These are phyloP conservation scores for Erethizon dorsatum DNA, from an alignment of 2,797 vertebrate species.

Conservation along the genomic window DNA sequence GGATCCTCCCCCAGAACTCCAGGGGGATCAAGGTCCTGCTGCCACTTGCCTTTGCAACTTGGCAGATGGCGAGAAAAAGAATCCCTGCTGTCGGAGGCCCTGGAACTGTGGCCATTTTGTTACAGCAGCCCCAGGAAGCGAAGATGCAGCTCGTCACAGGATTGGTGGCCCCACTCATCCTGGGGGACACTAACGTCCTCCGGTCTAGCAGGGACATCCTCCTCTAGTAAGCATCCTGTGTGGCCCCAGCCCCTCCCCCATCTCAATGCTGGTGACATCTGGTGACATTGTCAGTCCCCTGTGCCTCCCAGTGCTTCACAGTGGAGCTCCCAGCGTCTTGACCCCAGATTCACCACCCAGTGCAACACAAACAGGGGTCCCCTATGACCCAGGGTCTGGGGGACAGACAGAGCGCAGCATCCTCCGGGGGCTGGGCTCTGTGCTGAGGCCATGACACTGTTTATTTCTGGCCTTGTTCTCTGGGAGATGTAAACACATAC, in stretches of 20 bases:
- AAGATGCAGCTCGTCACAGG: fast-evolving
- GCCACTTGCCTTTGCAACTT: neutral
- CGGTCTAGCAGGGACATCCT: fast-evolving
- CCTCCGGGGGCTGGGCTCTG: neutral
- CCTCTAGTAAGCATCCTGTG: neutral
- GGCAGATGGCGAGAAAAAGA: neutral
- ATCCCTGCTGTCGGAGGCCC: neutral
- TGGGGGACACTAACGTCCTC: no score
- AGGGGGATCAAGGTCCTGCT: fast-evolving
- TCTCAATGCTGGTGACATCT: fast-evolving
- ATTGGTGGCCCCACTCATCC: neutral
- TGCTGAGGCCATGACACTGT: neutral
- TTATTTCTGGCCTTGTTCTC: constrained; percentile 54
- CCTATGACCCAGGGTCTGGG: neutral
- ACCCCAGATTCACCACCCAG: neutral
- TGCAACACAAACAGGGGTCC: neutral
- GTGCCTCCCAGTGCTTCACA: neutral
- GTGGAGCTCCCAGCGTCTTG: fast-evolving
- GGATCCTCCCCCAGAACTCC: neutral
- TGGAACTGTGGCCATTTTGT: neutral
- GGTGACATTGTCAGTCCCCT: fast-evolving
- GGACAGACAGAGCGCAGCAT: neutral
- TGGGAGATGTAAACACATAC: constrained; percentile 76
- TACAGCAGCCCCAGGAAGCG: fast-evolving
- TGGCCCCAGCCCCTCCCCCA: neutral